These are phyloP conservation scores for Pseudomyrmex flavicornis DNA, from an alignment of 1,140 invertebrate genomes.

Conservation along the genomic window DNA sequence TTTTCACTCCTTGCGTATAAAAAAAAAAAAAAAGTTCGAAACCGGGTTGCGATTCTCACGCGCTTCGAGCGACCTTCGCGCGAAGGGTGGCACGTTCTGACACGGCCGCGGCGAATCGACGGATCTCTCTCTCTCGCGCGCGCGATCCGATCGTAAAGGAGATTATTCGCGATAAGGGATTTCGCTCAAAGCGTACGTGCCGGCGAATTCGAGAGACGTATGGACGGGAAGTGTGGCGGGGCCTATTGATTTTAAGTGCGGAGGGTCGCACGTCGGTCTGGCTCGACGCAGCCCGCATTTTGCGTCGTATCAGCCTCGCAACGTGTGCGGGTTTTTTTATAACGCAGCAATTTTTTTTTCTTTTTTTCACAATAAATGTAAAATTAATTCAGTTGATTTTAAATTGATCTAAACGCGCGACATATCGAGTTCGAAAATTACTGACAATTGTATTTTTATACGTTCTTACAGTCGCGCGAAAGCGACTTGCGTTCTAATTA, in stretches of 20 bases:
- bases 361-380: too few species aligned
- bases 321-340: neutral
- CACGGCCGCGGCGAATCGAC: conserved; percentile 9
- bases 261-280: conserved; percentile 25
- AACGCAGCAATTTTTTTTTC: too few species aligned
- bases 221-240: conserved; percentile 19
- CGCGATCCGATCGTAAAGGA: neutral
- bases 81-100: conserved; percentile 47
- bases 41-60: conserved; percentile 15
- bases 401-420: too few species aligned
- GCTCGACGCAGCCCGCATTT: conserved; percentile 24
- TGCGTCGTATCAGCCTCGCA: neutral
- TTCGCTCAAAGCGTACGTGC: conserved; percentile 18
- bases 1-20: conserved; percentile 20
- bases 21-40: conserved; percentile 25
- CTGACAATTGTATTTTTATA: too few species aligned
- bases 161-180: conserved; percentile 46
- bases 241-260: conserved; percentile 63
- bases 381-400: too few species aligned
- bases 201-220: conserved; percentile 33
- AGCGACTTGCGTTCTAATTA: neutral
- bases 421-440: too few species aligned
- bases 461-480: too few species aligned
- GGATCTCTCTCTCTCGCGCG: too few species aligned
- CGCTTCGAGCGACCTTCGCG: neutral